These are phyloP conservation scores for Oxycera nigricornis DNA, from an alignment of 2,888 invertebrate species.

Conservation along the genomic window DNA sequence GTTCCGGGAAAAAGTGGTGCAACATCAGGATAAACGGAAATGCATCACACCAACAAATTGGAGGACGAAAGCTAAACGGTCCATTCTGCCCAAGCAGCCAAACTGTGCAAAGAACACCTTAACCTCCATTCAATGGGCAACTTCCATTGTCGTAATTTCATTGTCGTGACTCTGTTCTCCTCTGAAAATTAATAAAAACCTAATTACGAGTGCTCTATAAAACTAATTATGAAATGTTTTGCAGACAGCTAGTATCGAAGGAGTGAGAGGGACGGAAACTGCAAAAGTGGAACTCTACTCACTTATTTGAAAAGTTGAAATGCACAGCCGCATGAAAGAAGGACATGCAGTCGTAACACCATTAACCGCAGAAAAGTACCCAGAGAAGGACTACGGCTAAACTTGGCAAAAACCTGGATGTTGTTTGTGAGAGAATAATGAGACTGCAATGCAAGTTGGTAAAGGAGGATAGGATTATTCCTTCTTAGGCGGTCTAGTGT, in stretches of 20 bases:
- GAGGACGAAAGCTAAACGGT: too few relatives aligned
- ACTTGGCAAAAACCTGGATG: neutral
- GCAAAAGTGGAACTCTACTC: too few relatives aligned
- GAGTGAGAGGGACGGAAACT: neutral
- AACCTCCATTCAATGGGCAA: too few relatives aligned
- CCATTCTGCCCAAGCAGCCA: too few relatives aligned
- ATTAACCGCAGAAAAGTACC: neutral
- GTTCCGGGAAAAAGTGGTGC: too few relatives aligned
- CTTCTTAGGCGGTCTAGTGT: too few relatives aligned
- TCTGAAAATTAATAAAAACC: conserved; percentile 41
- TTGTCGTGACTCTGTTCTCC: neutral
- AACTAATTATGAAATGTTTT: conserved; percentile 45
- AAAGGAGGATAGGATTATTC: too few relatives aligned
- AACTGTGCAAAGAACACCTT: too few relatives aligned
- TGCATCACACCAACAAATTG: too few relatives aligned
- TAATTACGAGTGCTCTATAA: conserved; percentile 40
- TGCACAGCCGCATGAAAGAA: neutral
- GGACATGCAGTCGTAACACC: neutral
- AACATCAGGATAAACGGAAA: too few relatives aligned
- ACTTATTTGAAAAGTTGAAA: conserved; percentile 2
- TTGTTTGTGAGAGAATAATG: neutral
- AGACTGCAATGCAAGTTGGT: neutral
- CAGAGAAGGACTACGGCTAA: neutral
- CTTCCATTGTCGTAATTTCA: conserved; percentile 31
- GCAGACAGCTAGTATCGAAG: neutral